Base-by-base conservation (phyloP, 2,888 invertebrate genomes). In the Tipula confusa region DNA sequence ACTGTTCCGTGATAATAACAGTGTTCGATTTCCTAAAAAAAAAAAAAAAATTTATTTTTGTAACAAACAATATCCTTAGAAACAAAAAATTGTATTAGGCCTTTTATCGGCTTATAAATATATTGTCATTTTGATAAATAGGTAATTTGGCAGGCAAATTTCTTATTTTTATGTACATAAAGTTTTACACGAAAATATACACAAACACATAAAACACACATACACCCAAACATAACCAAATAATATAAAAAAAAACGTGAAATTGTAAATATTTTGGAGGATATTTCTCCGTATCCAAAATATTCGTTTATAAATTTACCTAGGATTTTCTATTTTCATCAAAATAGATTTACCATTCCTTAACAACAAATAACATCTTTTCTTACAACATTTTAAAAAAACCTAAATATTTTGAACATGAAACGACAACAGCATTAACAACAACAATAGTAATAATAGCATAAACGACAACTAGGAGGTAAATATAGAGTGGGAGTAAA, bases 1-100 rank as follows among this genome's bases (percentile, higher is more conserved):
- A 99, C 98, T 2, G 96, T 96, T 85, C 98, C 98, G 90, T 99
- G 98, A 90, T 99, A 99, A 92, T 98, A 99, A 90, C 99, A 99
- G 91, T 98, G 98, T 90, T 98, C 98, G 90, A 97, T 96, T 91
- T 97, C 97, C 96, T 97, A 48, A 29, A 83, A 48, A 29, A 36
- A 0, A 89, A 87, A 86, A 86, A 85, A 83, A 83, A 83, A 38
- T 79, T 3, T 29, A 80, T 64, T 64, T 2, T 2, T 4, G 11
- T 64, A 64, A 24, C n/a, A n/a, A n/a, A n/a, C n/a, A n/a, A n/a
- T n/a, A n/a, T 64, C 9, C 24, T 24, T 24, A 15, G 43, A 64
- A 64, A 24, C 64, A 64, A 64, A 64, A 64, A n/a, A 64, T 24
- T 64, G 24, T 64, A 9, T 64, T 24, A 24, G 11, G 24, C 24